phyloP scores from a whole-genome alignment of 2,113 vertebrate species.

The Sigmodon hispidus region DNA sequence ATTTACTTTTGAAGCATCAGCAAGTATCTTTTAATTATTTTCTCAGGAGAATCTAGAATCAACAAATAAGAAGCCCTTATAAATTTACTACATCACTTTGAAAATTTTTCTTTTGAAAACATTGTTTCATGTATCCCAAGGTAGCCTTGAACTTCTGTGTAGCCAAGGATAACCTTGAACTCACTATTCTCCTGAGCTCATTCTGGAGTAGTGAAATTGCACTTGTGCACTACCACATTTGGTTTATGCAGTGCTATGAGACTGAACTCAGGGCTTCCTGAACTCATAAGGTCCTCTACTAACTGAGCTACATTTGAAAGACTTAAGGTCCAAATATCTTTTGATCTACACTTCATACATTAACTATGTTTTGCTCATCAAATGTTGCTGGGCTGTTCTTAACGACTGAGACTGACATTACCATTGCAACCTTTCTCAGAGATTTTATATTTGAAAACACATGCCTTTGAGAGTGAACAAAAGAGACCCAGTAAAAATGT shows the following conservation, averaged over 20 bases:
- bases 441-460: not conserved
- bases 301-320: not conserved
- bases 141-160: not conserved
- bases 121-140: not conserved
- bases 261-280: not conserved
- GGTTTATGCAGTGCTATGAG: not conserved
- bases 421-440: not conserved
- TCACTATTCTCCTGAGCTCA: no score
- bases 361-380: not conserved
- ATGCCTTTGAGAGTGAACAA: not conserved
- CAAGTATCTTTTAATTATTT: slow-evolving; percentile 63
- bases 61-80: slow-evolving; percentile 25
- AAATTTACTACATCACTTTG: slow-evolving; percentile 9
- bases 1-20: slow-evolving; percentile 44
- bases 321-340: not conserved
- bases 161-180: not conserved
- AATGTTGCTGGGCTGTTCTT: not conserved
- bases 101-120: not conserved
- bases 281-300: not conserved
- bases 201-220: not conserved
- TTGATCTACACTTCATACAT: not conserved
- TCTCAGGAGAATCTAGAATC: not conserved
- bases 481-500: not conserved
- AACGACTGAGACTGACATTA: not conserved
- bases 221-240: not conserved